A percentile compares a stretch with the other conserved stretches of the same genome.
Conservation (phyloP, 1,140 invertebrate species). For the Aphidius ervi region DNA sequence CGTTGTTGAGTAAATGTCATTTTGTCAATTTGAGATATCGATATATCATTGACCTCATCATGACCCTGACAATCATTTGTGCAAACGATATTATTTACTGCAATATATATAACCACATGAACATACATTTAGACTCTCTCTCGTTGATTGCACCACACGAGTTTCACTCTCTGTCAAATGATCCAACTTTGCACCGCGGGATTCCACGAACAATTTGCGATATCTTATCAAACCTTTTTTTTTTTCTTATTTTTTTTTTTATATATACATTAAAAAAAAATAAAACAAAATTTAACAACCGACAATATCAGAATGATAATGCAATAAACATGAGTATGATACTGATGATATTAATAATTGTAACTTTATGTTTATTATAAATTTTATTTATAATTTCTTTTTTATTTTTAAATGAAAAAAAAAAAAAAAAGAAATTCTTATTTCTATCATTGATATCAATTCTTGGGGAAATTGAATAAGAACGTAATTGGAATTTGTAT, state of each 20-base stretch:
- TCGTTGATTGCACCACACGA: constrained; percentile 6
- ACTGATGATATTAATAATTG: too few relatives aligned
- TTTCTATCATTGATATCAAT: constrained; percentile 7
- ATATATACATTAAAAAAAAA: neutral
- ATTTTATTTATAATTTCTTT: neutral
- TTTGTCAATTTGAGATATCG: constrained; percentile 21
- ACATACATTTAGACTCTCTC: neutral
- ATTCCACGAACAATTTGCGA: neutral
- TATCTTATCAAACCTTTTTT: constrained; percentile 6
- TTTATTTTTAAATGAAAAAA: neutral
- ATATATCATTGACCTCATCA: constrained; percentile 15
- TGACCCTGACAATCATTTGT: constrained; percentile 5
- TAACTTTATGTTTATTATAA: too few relatives aligned
- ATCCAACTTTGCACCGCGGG: constrained; percentile 11
- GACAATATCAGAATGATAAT: too few relatives aligned
- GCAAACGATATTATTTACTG: neutral
- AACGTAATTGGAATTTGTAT: constrained; percentile 6
- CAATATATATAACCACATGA: too few relatives aligned
- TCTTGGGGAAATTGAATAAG: constrained; percentile 4
- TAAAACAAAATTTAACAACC: neutral
- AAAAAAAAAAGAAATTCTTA: neutral
- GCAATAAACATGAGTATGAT: too few relatives aligned
- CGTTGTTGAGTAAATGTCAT: constrained; percentile 11
- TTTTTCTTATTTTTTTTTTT: neutral
- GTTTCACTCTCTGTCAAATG: neutral